Conservation (phyloP, 2,888 invertebrate species). For the Sphaeridia pumilis region DNA sequence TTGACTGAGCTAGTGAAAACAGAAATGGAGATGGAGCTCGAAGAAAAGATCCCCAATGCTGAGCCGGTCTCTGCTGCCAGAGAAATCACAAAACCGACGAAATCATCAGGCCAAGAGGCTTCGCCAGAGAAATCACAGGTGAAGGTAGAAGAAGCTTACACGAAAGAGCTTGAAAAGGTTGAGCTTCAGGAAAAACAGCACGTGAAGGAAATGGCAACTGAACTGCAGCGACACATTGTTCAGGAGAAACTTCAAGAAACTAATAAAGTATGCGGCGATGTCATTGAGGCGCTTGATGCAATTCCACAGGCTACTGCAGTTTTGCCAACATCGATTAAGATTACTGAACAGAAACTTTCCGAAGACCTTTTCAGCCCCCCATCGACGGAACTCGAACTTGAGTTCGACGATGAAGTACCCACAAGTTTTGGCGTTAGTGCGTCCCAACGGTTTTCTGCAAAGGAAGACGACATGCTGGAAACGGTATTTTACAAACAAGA, state of each 20-base stretch:
- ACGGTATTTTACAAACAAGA: conserved; percentile 13
- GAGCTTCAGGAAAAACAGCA: conserved; percentile 8
- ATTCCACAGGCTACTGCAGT: no score
- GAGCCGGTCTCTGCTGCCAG: no score
- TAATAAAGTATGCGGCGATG: not conserved
- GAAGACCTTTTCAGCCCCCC: no score
- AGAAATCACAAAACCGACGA: not conserved
- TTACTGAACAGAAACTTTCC: no score
- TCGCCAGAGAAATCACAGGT: conserved; percentile 8
- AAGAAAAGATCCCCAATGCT: no score
- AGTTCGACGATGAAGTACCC: no score
- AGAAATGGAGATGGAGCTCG: no score
- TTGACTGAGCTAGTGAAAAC: no score
- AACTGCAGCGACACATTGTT: conserved; percentile 2
- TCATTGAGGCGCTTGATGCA: conserved; percentile 2
- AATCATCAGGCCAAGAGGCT: conserved; percentile 1
- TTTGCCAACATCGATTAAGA: no score
- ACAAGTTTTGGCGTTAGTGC: no score
- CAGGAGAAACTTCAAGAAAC: conserved; percentile 12
- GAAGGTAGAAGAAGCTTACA: conserved; percentile 17
- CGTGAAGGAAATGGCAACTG: conserved; percentile 5
- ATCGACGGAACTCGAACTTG: not conserved
- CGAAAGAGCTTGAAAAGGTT: not conserved
- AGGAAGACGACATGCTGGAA: conserved; percentile 7
- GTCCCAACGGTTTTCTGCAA: not conserved